A percentile compares a stretch with the other conserved stretches of the same genome.
These are phyloP conservation scores for Cryptotis parvus DNA, from an alignment of 2,113 vertebrate genomes.

Conservation along the genomic window DNA sequence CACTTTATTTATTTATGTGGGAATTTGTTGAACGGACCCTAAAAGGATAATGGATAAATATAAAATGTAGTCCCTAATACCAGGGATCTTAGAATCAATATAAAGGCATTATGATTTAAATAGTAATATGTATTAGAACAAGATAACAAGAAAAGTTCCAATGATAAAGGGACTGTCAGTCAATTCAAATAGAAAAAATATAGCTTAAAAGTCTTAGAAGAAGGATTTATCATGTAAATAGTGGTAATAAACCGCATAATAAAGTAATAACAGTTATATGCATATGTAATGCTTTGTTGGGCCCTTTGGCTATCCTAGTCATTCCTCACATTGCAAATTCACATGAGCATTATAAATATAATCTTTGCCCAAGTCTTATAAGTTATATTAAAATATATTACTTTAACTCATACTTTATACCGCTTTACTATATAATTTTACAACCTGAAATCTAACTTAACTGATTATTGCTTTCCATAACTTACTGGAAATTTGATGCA, in stretches of 20 bases:
- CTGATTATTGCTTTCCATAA: slow-evolving; percentile 2
- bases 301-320: not conserved
- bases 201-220: not conserved
- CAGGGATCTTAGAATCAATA: not conserved
- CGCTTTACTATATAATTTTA: slow-evolving; percentile 33
- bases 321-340: slow-evolving; percentile 27
- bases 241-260: not conserved
- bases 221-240: slow-evolving; percentile 31
- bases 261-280: not conserved
- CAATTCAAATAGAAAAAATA: slow-evolving; percentile 9
- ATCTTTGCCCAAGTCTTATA: not conserved
- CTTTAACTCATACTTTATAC: slow-evolving; percentile 7
- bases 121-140: not conserved
- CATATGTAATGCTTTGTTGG: not conserved
- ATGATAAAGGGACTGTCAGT: not conserved
- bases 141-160: not conserved
- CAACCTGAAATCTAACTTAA: not conserved
- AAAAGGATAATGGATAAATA: not conserved
- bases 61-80: not conserved
- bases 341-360: not conserved
- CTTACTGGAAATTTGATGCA: slow-evolving; percentile 20
- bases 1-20: not conserved
- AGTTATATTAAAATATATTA: not conserved
- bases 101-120: slow-evolving; percentile 6
- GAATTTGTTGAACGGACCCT: not conserved